Evolutionary conservation across 2,113 vertebrate genomes (phyloP).

Genomic region (Nansenia antarctica): DNA sequence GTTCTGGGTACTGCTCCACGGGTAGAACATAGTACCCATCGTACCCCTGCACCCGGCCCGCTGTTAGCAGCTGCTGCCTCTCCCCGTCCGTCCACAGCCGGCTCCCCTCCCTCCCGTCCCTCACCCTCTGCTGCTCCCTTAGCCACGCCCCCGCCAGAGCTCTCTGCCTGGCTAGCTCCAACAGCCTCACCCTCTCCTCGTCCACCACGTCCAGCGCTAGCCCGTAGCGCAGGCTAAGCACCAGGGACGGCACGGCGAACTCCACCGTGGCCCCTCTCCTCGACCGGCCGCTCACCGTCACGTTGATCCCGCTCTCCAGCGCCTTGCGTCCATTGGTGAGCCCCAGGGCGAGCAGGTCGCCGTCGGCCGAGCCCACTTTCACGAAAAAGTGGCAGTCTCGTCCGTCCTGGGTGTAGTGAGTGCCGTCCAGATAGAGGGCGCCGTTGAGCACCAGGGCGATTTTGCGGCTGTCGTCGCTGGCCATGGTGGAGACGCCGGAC

Average conservation of each 20-base stretch:
- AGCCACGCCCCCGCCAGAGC: slow-evolving; percentile 91
- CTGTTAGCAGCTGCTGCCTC: slow-evolving; percentile 92
- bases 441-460: slow-evolving; percentile 91
- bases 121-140: slow-evolving; percentile 91
- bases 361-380: slow-evolving; percentile 90
- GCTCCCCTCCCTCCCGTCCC: slow-evolving; percentile 93
- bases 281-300: slow-evolving; percentile 93
- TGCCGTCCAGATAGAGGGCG: slow-evolving; percentile 92
- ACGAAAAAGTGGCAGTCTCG: slow-evolving; percentile 95
- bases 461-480: slow-evolving; percentile 93
- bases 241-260: slow-evolving; percentile 84
- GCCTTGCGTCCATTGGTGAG: slow-evolving; percentile 90
- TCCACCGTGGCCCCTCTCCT: slow-evolving; percentile 91
- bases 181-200: slow-evolving; percentile 91
- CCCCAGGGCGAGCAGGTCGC: slow-evolving; percentile 90
- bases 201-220: slow-evolving; percentile 88
- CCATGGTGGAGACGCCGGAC: slow-evolving; percentile 85
- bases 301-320: slow-evolving; percentile 91
- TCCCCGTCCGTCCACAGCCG: slow-evolving; percentile 98
- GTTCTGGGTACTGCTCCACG: slow-evolving; percentile 97
- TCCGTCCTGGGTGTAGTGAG: slow-evolving; percentile 94
- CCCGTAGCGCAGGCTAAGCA: slow-evolving; percentile 93
- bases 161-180: slow-evolving; percentile 93
- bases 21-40: slow-evolving; percentile 98
- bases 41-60: slow-evolving; percentile 94